Evolutionary conservation across 2,113 vertebrate genomes (phyloP).

Genomic region (Petroica traversi): DNA sequence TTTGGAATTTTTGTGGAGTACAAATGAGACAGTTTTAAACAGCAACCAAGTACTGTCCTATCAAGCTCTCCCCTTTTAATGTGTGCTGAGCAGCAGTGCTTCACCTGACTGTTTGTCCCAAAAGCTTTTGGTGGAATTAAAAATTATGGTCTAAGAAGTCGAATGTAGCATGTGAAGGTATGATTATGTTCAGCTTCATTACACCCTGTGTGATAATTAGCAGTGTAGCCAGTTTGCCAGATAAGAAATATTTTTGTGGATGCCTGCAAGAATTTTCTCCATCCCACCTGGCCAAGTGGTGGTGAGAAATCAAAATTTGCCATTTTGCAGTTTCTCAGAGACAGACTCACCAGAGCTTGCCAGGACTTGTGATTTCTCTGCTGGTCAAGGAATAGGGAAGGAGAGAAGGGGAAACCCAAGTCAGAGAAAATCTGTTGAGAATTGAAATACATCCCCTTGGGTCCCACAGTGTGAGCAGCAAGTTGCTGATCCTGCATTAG

Average conservation of each 20-base stretch:
- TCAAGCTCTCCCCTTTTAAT: background rate
- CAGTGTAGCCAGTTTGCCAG: background rate
- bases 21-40: background rate
- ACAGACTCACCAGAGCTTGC: background rate
- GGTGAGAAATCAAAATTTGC: background rate
- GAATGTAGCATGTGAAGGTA: background rate
- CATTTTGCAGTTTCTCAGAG: background rate
- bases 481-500: background rate
- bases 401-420: background rate
- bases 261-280: background rate
- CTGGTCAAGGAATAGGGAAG: background rate
- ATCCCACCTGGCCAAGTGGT: background rate
- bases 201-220: background rate
- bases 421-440: background rate
- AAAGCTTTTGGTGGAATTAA: background rate
- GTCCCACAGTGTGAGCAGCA: background rate
- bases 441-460: background rate
- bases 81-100: background rate
- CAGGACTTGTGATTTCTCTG: background rate
- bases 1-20: background rate
- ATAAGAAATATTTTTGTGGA: background rate
- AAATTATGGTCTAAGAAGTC: background rate
- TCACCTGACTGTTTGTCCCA: background rate
- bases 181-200: background rate
- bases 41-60: background rate